Base-by-base conservation (phyloP, 2,113 vertebrate genomes). In the Grallaria varia region DNA sequence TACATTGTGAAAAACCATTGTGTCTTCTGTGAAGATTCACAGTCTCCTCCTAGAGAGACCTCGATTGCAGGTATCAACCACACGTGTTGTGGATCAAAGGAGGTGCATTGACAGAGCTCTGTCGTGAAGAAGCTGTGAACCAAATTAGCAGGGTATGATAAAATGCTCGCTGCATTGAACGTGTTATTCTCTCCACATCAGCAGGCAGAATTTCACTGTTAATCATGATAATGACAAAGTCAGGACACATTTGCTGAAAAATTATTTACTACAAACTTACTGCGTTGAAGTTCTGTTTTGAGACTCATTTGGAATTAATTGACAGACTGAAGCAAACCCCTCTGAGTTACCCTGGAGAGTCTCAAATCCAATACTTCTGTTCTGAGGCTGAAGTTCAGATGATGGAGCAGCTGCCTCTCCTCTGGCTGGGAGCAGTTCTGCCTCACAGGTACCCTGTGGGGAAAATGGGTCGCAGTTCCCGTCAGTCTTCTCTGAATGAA, bases 361-460 rank as follows among this genome's bases (percentile, higher is more conserved):
- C 63, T 89, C 40, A 33, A 2, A 25, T 39, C 8, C 5, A 24
- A 3, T 30, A 39, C 30, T 39, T 19, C 72, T 2, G 2, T 19
- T 23, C 27, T 33, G 90, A 47, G 40, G 77, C 8, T 56, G 81
- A 15, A 40, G 53, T n/a, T 19, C 4, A 37, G 78, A n/a, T 0
- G 0, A 1, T 21, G 58, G 42, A 79, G 63, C 44, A 68, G 13
- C 76, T 0, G 0, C 52, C 0, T 2, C 53, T 76, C 28, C 40
- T 28, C 42, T 35, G 28, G 59, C 55, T 58, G 50, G 22, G 67
- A 59, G 62, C 23, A 9, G 49, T 9, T 73, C 62, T 64, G 17
- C 72, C 79, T 78, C 33, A 1, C 45, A 47, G 68, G 80, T 71
- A 25, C 2, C 1, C 37, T 58, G 42, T 33, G 49, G 52, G 60